A percentile compares a stretch with the other conserved stretches of the same genome.
These are phyloP conservation scores for Hyles vespertilio DNA, from an alignment of 1,140 invertebrate genomes.

Conservation along the genomic window DNA sequence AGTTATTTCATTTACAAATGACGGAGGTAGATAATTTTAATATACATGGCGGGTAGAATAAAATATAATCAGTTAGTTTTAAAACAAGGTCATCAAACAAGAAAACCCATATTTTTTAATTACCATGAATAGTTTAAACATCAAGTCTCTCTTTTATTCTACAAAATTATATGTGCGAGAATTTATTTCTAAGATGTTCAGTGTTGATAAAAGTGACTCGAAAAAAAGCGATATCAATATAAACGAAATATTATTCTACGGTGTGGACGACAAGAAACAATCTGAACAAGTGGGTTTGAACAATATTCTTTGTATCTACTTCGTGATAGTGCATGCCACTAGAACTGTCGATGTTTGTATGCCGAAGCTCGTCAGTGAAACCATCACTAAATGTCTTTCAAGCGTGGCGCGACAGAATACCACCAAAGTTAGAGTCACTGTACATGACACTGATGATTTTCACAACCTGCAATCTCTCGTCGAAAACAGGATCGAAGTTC, in stretches of 20 bases:
- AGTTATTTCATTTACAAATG: no score
- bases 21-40: no score
- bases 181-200: conserved; percentile 15
- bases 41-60: no score
- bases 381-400: conserved; percentile 44
- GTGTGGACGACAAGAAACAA: conserved; percentile 30
- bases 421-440: conserved; percentile 36
- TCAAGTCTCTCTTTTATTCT: background rate
- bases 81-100: no score
- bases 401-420: conserved; percentile 36
- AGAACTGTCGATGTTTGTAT: conserved; percentile 44
- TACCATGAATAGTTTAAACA: no score
- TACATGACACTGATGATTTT: conserved; percentile 37
- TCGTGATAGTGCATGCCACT: conserved; percentile 39
- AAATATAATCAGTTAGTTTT: no score
- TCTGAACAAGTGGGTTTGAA: conserved; percentile 39
- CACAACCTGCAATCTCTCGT: conserved; percentile 24
- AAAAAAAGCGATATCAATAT: conserved; percentile 19
- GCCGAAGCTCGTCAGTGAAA: conserved; percentile 43
- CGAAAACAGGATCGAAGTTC: conserved; percentile 42
- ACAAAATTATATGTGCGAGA: conserved; percentile 20
- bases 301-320: conserved; percentile 51
- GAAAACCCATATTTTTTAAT: no score
- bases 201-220: background rate
- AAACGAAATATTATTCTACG: conserved; percentile 57